Evolutionary conservation across 2,888 invertebrate genomes (phyloP).

Genomic region (Drosophila suboccidentalis): DNA sequence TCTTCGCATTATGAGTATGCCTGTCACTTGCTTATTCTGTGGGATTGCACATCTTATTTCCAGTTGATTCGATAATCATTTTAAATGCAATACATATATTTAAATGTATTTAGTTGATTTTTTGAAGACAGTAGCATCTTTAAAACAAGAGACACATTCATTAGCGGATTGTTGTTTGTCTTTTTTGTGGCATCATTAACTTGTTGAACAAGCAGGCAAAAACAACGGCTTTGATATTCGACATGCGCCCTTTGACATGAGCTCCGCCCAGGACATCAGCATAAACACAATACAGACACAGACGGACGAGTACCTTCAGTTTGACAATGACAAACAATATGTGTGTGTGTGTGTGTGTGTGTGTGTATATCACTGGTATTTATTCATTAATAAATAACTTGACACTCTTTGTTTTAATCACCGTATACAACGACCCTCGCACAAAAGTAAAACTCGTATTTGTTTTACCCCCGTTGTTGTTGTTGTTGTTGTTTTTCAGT

Average conservation of each 20-base stretch:
- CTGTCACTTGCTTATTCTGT: conserved; percentile 14
- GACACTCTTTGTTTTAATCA: conserved; percentile 72
- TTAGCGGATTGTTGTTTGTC: neutral
- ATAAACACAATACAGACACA: neutral
- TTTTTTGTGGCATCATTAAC: conserved; percentile 7
- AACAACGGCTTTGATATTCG: conserved; percentile 15
- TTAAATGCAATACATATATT: neutral
- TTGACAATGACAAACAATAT: conserved; percentile 33
- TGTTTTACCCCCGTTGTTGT: neutral
- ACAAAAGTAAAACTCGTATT: conserved; percentile 17
- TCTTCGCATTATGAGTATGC: conserved; percentile 8
- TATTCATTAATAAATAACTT: conserved; percentile 74
- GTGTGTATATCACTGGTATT: conserved; percentile 34
- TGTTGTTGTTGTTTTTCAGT: neutral
- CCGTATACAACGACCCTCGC: conserved; percentile 23
- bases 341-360: conserved; percentile 12
- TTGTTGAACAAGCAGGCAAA: conserved; percentile 6
- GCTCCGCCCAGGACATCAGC: conserved; percentile 29
- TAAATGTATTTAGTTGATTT: neutral
- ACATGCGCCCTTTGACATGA: conserved; percentile 29
- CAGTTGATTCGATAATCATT: neutral
- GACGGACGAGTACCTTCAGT: conserved; percentile 9
- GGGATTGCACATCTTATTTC: conserved; percentile 11
- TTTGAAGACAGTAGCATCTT: neutral
- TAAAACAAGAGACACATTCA: neutral